Percentiles rank a stretch among this genome's conserved stretches.
phyloP scores from a whole-genome alignment of 2,113 vertebrate species.

The Aepyceros melampus region DNA sequence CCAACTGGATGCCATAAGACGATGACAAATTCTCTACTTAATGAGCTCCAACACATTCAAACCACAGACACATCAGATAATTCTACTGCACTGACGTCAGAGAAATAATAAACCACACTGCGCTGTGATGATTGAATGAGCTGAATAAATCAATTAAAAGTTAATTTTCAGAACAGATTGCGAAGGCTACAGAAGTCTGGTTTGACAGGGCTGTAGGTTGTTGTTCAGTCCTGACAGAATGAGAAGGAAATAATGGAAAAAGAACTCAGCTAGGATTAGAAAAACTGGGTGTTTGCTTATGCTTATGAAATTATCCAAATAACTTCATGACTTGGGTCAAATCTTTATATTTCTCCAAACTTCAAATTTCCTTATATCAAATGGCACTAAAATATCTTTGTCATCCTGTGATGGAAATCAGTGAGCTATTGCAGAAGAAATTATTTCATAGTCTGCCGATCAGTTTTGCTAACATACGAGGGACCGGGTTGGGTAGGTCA shows the following conservation, averaged over 20 bases:
- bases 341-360: neutral
- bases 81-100: conserved; percentile 52
- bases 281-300: neutral
- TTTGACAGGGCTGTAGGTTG: neutral
- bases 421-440: neutral
- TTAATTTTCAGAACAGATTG: conserved; percentile 48
- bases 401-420: neutral
- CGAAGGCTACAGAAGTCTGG: neutral
- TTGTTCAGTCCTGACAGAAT: neutral
- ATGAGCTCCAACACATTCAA: conserved; percentile 43
- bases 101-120: conserved; percentile 49
- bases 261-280: neutral
- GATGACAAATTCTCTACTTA: conserved; percentile 42
- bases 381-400: neutral
- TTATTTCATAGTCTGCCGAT: neutral
- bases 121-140: conserved; percentile 45
- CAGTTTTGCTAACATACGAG: neutral
- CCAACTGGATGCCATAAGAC: conserved; percentile 10
- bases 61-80: neutral
- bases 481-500: neutral
- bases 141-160: conserved; percentile 55
- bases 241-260: neutral
- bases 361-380: neutral
- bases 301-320: neutral
- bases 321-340: neutral